Percentiles rank a stretch among this genome's conserved stretches.
phyloP scores from a whole-genome alignment of 2,113 vertebrate genomes.

The Narcine bancroftii region DNA sequence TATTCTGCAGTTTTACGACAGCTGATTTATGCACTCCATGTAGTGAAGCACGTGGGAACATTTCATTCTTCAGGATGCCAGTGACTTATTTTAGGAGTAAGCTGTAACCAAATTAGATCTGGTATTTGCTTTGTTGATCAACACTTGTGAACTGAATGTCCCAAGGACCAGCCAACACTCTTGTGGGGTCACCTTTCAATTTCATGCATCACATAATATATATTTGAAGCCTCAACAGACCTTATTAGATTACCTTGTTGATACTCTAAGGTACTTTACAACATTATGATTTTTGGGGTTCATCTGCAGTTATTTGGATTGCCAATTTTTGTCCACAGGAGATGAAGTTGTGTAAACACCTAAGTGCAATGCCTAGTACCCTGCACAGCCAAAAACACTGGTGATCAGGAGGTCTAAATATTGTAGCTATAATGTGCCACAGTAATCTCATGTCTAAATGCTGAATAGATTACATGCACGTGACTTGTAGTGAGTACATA shows the following conservation, averaged over 20 bases:
- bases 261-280: neutral
- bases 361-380: neutral
- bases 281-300: neutral
- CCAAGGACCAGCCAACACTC: neutral
- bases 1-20: neutral
- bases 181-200: neutral
- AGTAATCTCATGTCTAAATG: neutral
- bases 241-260: neutral
- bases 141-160: neutral
- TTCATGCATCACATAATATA: neutral
- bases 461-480: neutral
- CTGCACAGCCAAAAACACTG: neutral
- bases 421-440: neutral
- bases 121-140: conserved; percentile 21
- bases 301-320: too few species aligned
- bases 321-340: neutral
- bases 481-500: neutral
- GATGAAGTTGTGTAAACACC: neutral
- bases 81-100: neutral
- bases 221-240: neutral
- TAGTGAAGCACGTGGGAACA: neutral
- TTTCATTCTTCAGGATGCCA: conserved; percentile 6
- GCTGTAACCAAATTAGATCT: neutral
- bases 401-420: neutral
- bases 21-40: neutral